Base-by-base conservation (phyloP, 2,797 vertebrate species). In the Ceryle rudis region DNA sequence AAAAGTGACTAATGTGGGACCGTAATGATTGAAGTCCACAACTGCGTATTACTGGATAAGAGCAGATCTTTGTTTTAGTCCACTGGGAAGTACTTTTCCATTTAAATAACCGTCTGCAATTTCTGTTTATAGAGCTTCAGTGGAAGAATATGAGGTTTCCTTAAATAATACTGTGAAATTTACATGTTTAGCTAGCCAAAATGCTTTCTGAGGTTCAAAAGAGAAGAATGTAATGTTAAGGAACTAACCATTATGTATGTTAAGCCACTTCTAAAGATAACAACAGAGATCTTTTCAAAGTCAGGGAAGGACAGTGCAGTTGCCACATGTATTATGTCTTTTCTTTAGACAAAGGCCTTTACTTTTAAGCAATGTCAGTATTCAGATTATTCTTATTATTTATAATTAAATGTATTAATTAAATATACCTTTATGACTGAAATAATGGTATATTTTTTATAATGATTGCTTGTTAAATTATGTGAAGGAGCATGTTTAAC, bases 221-320 rank as follows among this genome's bases (percentile, higher is more conserved):
- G 22, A 57, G 21, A 72, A 39, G n/a, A 86, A 60, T 3, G 17
- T 62, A 52, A 20, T 39, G 23, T 82, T 81, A 39, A 74, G 57
- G 78, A 83, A 92, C 57, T 26, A 78, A 37, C 16, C 4, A 54
- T 89, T 91, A 60, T 29, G 7, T 84, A 31, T 21, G 35, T 35
- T 92, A 64, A 84, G 31, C 31, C 35, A 69, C 31, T 91, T 95
- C 64, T 91, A 71, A 96, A 83, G 60, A 35, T 55, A 92, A 90
- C 31, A 61, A 21, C 35, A 52, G 81, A 19, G n/a, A 71, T 80
- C 33, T 88, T 86, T 78, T 69, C 35, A 55, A 78, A 86, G 52
- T 57, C 41, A 52, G 20, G 37, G 33, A 82, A 85, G 33, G 47
- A 37, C 33, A 58, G 14, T 25, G 52, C 11, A 14, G 26, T 42